Evolutionary conservation across 2,797 vertebrate species (phyloP).

Genomic region (Scyliorhinus canicula): DNA sequence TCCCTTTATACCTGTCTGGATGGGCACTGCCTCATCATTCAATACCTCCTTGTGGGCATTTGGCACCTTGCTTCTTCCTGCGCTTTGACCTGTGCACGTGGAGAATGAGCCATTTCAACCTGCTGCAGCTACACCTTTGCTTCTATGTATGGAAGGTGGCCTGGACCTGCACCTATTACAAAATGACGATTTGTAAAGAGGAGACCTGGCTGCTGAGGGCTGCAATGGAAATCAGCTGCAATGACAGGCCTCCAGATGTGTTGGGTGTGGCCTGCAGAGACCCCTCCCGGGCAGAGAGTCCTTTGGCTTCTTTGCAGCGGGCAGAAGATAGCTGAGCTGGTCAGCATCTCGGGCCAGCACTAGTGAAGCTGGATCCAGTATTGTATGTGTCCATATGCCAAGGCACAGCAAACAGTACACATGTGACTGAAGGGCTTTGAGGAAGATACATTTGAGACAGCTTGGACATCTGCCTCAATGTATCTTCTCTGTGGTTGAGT

Average conservation of each 20-base stretch:
- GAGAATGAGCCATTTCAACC: background rate
- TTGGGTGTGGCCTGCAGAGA: background rate
- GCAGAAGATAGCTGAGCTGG: too few species aligned
- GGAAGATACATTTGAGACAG: too few species aligned
- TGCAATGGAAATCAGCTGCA: background rate
- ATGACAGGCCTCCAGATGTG: background rate
- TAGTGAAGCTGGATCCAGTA: too few species aligned
- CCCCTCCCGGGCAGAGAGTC: background rate
- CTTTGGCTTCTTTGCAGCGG: background rate
- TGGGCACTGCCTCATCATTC: background rate
- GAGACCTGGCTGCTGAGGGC: background rate
- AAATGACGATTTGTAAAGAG: background rate
- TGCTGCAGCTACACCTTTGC: background rate
- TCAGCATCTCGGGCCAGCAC: too few species aligned
- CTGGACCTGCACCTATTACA: background rate
- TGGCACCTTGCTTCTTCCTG: background rate
- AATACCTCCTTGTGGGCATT: background rate
- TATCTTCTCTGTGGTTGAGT: too few species aligned
- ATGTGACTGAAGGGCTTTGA: too few species aligned
- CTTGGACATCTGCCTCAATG: too few species aligned
- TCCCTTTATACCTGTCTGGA: background rate
- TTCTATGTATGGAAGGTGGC: background rate
- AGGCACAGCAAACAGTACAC: too few species aligned
- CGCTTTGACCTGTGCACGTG: too few species aligned
- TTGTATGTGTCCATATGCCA: too few species aligned